phyloP scores from a whole-genome alignment of 2,797 vertebrate species.

The Eurystomus glaucurus region DNA sequence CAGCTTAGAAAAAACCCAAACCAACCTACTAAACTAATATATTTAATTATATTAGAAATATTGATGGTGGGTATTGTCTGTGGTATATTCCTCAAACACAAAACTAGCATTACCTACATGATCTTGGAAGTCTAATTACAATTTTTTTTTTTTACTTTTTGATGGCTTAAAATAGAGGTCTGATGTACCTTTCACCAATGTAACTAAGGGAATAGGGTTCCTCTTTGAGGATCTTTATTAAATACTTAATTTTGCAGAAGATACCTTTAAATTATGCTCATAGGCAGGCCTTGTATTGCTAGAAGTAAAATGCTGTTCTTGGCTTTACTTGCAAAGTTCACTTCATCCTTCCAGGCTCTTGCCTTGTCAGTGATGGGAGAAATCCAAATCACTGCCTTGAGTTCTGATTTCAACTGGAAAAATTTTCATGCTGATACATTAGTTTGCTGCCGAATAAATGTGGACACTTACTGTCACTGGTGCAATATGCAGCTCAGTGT shows the following conservation, averaged over 20 bases:
- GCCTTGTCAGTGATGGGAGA: not conserved
- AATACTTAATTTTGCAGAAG: not conserved
- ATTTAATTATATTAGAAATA: not conserved
- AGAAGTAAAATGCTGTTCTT: not conserved
- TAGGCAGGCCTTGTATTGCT: not conserved
- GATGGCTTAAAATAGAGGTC: not conserved
- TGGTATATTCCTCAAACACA: not conserved
- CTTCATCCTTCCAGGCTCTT: constrained; percentile 17
- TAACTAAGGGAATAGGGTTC: not conserved
- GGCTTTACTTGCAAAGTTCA: constrained; percentile 5
- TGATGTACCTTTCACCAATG: not conserved
- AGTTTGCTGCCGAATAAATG: not conserved
- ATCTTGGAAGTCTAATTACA: not conserved
- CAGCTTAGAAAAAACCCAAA: not conserved
- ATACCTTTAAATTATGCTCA: not conserved
- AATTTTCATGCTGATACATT: not conserved
- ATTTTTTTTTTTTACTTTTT: not conserved
- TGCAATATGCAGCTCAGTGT: not conserved
- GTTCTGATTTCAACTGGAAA: not conserved
- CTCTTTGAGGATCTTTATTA: not conserved
- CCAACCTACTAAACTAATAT: not conserved
- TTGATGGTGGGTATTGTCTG: not conserved
- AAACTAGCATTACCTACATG: not conserved
- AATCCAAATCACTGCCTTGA: not conserved
- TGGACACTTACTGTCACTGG: not conserved